Base-by-base conservation (phyloP, 2,797 vertebrate species). In the Girardinus metallicus region DNA sequence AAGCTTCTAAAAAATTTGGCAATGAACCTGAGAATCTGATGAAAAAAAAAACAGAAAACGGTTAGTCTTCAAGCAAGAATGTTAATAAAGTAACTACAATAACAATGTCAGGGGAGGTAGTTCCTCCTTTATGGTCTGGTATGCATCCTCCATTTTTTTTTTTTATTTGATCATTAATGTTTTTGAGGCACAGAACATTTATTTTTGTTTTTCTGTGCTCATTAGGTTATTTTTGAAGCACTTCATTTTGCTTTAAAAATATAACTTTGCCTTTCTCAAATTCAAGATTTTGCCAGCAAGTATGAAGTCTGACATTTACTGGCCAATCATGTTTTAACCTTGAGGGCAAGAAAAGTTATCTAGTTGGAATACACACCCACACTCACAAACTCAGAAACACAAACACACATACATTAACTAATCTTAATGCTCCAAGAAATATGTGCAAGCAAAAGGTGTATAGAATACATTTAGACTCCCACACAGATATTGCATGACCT, bases 281-380 rank as follows among this genome's bases (percentile, higher is more conserved):
- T 66, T 79, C 2, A 75, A 74, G 44, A 73, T 16, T 34, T 11
- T 36, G 1, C 51, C 41, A 78, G 51, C 8, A 36, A 81, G 26
- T 41, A 34, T 51, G 26, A 6, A 70, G 26, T 79, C 82, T 79
- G 76, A 73, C 36, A 83, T 18, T 75, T 49, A 34, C 16, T 47
- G 70, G 81, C 75, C 82, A 87, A 1, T 75, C 10, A 75, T 46
- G 53, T 81, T 87, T 80, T 82, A 83, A 76, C 85, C 87, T 86
- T 77, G 15, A 86, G 76, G 81, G 47, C 57, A 73, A 21, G 7
- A 77, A 49, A 66, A 77, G 74, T 64, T 73, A 75, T 43, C 73
- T 16, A 18, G 9, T 39, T 36, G 29, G 12, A 73, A 66, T 73
- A 71, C 43, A 72, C 78, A 43, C 83, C 75, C 80, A 78, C 80